Percentiles rank a stretch among this genome's conserved stretches.
phyloP scores from a whole-genome alignment of 2,888 invertebrate genomes.

The Sphecodes monilicornis region DNA sequence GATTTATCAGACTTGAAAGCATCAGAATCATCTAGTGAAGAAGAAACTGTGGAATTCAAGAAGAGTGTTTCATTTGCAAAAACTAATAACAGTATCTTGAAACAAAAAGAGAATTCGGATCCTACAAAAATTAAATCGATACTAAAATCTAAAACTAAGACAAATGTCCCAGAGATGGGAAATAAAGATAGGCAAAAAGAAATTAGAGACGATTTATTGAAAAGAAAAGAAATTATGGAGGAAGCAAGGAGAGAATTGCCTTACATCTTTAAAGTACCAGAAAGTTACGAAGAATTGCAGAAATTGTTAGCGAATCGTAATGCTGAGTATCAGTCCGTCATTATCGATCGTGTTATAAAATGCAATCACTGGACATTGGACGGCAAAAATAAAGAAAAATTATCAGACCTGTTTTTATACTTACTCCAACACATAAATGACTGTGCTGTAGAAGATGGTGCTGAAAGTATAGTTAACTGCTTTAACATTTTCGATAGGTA shows the following conservation, averaged over 20 bases:
- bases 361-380: slow-evolving; percentile 94
- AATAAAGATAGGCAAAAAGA: slow-evolving; percentile 63
- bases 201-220: slow-evolving; percentile 81
- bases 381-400: slow-evolving; percentile 91
- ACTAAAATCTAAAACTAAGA: slow-evolving; percentile 46
- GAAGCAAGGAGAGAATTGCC: slow-evolving; percentile 87
- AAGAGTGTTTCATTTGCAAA: slow-evolving; percentile 46
- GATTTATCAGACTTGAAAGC: slow-evolving; percentile 75
- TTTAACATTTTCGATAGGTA: slow-evolving; percentile 88
- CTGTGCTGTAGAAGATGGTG: slow-evolving; percentile 83
- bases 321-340: slow-evolving; percentile 88
- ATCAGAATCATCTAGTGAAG: slow-evolving; percentile 71
- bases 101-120: slow-evolving; percentile 40
- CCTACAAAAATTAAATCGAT: slow-evolving; percentile 36
- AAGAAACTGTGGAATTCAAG: slow-evolving; percentile 54
- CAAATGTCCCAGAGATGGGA: slow-evolving; percentile 45
- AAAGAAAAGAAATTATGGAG: slow-evolving; percentile 85
- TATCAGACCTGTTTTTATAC: slow-evolving; percentile 90
- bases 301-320: slow-evolving; percentile 87
- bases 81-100: neutral
- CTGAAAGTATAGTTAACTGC: slow-evolving; percentile 84
- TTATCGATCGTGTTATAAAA: slow-evolving; percentile 93
- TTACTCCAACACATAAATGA: slow-evolving; percentile 92
- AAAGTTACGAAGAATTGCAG: slow-evolving; percentile 87
- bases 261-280: slow-evolving; percentile 87